phyloP scores from a whole-genome alignment of 2,888 invertebrate genomes.

The Melitaea athalia region DNA sequence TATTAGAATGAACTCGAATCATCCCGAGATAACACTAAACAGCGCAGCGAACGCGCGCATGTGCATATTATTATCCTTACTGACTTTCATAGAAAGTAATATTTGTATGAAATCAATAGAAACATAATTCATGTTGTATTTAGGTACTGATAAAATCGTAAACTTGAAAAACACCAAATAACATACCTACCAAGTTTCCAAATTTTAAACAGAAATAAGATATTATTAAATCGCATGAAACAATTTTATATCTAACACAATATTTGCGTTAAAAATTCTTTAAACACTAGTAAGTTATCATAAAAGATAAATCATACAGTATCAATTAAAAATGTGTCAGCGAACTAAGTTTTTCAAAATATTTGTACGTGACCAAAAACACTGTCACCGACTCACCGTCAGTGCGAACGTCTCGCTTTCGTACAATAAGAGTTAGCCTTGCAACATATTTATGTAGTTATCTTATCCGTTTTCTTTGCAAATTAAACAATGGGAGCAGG shows the following conservation, averaged over 20 bases:
- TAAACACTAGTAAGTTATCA: slow-evolving; percentile 7
- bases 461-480: slow-evolving; percentile 49
- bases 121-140: too few relatives aligned
- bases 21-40: slow-evolving; percentile 33
- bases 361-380: slow-evolving; percentile 37
- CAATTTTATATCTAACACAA: not conserved
- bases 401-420: slow-evolving; percentile 37
- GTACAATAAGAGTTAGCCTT: slow-evolving; percentile 28
- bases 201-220: not conserved
- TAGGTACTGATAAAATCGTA: not conserved
- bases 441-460: slow-evolving; percentile 41
- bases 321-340: slow-evolving; percentile 1
- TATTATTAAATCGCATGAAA: not conserved
- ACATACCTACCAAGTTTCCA: not conserved
- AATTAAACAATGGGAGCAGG: slow-evolving; percentile 51
- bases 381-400: slow-evolving; percentile 40
- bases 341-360: slow-evolving; percentile 29
- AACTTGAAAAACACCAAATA: not conserved
- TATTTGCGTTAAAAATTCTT: slow-evolving; percentile 5
- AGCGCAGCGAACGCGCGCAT: slow-evolving; percentile 5
- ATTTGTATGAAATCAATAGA: too few relatives aligned
- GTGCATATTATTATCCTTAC: slow-evolving; percentile 8
- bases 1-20: slow-evolving; percentile 49
- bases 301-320: not conserved
- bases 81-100: not conserved